Percentiles rank a stretch among this genome's conserved stretches.
These are phyloP conservation scores for Hucho hucho DNA, from an alignment of 2,113 vertebrate species.

Conservation along the genomic window DNA sequence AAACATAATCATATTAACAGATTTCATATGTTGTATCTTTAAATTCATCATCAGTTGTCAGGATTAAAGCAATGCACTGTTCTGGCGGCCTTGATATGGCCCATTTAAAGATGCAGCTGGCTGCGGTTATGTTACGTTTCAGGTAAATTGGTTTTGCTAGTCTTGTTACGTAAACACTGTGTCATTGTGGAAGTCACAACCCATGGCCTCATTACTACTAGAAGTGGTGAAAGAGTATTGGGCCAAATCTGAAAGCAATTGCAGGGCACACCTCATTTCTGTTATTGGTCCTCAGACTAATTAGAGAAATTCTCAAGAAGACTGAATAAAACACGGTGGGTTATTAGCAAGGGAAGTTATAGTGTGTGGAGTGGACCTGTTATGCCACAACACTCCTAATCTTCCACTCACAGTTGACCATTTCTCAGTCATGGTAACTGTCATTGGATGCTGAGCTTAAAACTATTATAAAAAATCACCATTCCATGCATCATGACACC, in stretches of 20 bases:
- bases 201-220: slow-evolving; percentile 21
- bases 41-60: slow-evolving; percentile 4
- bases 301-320: slow-evolving; percentile 54
- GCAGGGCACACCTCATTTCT: slow-evolving; percentile 41
- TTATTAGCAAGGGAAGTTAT: background rate
- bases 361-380: background rate
- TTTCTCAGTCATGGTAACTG: background rate
- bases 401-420: background rate
- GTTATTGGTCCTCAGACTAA: slow-evolving; percentile 50
- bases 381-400: background rate
- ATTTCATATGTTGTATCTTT: slow-evolving; percentile 3
- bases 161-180: slow-evolving; percentile 39
- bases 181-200: slow-evolving; percentile 34
- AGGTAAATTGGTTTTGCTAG: slow-evolving; percentile 48
- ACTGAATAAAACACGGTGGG: slow-evolving; percentile 40
- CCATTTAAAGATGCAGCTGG: slow-evolving; percentile 32
- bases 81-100: slow-evolving; percentile 5
- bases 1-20: background rate
- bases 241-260: slow-evolving; percentile 59
- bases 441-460: background rate
- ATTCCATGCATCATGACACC: too few species aligned
- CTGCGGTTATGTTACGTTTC: slow-evolving; percentile 54
- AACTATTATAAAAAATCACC: too few species aligned
- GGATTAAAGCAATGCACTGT: slow-evolving; percentile 22
- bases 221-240: slow-evolving; percentile 15